A percentile compares a stretch with the other conserved stretches of the same genome.
Evolutionary conservation across 2,888 invertebrate species (phyloP).

Genomic region (Nomada goodeniana): DNA sequence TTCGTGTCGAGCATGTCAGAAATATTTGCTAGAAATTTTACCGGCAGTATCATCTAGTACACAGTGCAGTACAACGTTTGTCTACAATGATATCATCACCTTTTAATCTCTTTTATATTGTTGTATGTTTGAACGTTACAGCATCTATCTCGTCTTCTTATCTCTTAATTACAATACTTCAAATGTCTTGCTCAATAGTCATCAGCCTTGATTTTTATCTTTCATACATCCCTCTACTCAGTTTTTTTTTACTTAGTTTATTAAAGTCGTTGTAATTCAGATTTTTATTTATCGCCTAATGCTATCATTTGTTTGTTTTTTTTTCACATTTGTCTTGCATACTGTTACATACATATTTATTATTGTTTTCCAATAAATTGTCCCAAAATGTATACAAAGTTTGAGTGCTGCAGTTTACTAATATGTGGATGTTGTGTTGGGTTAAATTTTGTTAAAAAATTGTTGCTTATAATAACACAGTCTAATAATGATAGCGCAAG

Average conservation of each 20-base stretch:
- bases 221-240: background rate
- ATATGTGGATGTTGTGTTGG: background rate
- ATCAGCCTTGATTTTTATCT: slow-evolving; percentile 16
- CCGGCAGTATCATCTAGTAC: slow-evolving; percentile 15
- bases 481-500: background rate
- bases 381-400: slow-evolving; percentile 35
- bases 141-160: slow-evolving; percentile 59
- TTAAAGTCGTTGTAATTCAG: slow-evolving; percentile 43
- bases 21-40: slow-evolving; percentile 52
- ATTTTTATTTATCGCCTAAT: background rate
- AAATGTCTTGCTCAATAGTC: background rate
- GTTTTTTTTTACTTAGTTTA: slow-evolving; percentile 9
- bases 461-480: slow-evolving; percentile 22
- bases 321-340: background rate
- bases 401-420: background rate
- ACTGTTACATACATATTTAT: background rate
- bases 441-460: slow-evolving; percentile 37
- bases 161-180: slow-evolving; percentile 25
- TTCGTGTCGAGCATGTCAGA: slow-evolving; percentile 25
- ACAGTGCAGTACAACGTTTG: slow-evolving; percentile 31
- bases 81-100: slow-evolving; percentile 54
- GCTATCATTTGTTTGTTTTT: too few relatives aligned
- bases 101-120: slow-evolving; percentile 41
- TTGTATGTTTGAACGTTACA: slow-evolving; percentile 61
- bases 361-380: slow-evolving; percentile 8